Conservation (phyloP, 2,113 vertebrate species). For the Microtus oregoni region DNA sequence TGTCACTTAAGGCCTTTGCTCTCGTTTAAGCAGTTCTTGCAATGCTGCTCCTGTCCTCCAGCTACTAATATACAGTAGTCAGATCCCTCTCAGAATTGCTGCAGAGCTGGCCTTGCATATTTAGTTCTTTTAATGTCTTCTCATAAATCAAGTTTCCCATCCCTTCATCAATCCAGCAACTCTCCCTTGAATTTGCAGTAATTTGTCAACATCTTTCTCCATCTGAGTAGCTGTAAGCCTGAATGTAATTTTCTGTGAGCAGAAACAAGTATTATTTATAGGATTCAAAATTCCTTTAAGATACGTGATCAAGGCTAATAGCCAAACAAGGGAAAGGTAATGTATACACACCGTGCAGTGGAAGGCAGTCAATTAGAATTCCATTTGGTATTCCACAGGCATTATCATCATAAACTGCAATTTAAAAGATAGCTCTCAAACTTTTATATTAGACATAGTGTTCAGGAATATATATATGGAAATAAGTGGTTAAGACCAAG, state of each 20-base stretch:
- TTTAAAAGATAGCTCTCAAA: not conserved
- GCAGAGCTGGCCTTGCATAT: slow-evolving; percentile 74
- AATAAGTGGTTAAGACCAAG: not conserved
- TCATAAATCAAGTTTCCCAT: slow-evolving; percentile 79
- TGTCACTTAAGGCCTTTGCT: slow-evolving; percentile 56
- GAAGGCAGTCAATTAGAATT: not conserved
- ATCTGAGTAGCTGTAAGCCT: slow-evolving; percentile 67
- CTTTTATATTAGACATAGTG: not conserved
- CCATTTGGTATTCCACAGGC: not conserved
- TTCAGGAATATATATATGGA: not conserved
- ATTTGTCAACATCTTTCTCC: slow-evolving; percentile 82
- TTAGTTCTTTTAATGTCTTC: slow-evolving; percentile 80
- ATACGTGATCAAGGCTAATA: slow-evolving; percentile 68
- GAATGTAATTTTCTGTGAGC: slow-evolving; percentile 76
- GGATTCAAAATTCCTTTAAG: slow-evolving; percentile 74
- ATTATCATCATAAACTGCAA: not conserved
- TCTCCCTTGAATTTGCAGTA: slow-evolving; percentile 74
- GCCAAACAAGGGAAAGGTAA: slow-evolving; percentile 44
- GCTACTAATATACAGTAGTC: slow-evolving; percentile 69
- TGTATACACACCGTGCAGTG: slow-evolving; percentile 12
- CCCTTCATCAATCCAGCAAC: slow-evolving; percentile 76
- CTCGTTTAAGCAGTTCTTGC: slow-evolving; percentile 55
- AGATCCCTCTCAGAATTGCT: slow-evolving; percentile 57
- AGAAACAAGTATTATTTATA: slow-evolving; percentile 73
- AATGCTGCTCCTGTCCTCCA: slow-evolving; percentile 62